Conservation (phyloP, 1,140 invertebrate genomes). For the Penaeus indicus region DNA sequence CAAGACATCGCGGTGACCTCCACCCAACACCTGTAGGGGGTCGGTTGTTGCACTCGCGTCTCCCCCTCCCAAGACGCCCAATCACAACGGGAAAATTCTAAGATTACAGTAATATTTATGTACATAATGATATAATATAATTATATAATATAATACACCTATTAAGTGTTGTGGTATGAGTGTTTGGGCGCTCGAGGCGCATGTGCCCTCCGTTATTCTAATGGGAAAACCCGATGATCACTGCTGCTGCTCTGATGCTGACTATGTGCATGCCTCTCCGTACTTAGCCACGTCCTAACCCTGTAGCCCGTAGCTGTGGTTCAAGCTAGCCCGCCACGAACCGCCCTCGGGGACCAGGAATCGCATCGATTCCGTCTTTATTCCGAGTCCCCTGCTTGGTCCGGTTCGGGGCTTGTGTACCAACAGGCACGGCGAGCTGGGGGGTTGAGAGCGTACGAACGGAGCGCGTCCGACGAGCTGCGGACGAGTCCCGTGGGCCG, state of each 20-base stretch:
- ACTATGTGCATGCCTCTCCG: constrained; percentile 24
- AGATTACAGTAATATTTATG: constrained; percentile 64
- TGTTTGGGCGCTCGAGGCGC: not conserved
- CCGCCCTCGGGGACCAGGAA: constrained; percentile 54
- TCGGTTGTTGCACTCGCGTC: constrained; percentile 36
- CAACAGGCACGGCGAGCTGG: constrained; percentile 37
- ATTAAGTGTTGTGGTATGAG: constrained; percentile 56
- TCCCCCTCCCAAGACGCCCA: constrained; percentile 10
- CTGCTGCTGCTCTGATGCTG: constrained; percentile 45
- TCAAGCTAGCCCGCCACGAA: constrained; percentile 52
- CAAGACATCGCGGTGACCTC: constrained; percentile 24
- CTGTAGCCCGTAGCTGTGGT: constrained; percentile 47
- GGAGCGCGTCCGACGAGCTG: too few species aligned
- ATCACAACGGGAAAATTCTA: constrained; percentile 51
- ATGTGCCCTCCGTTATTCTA: constrained; percentile 1
- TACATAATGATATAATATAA: constrained; percentile 57
- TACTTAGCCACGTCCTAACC: constrained; percentile 41
- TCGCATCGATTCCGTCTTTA: constrained; percentile 58
- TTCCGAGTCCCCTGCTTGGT: constrained; percentile 46
- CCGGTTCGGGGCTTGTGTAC: constrained; percentile 52
- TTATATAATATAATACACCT: constrained; percentile 59
- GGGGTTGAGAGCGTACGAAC: constrained; percentile 4
- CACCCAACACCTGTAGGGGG: constrained; percentile 21
- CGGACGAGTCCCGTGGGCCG: constrained; percentile 9
- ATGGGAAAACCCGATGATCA: constrained; percentile 35